phyloP scores from a whole-genome alignment of 23 tunicate genomes.

The Trididemnum clinides region DNA sequence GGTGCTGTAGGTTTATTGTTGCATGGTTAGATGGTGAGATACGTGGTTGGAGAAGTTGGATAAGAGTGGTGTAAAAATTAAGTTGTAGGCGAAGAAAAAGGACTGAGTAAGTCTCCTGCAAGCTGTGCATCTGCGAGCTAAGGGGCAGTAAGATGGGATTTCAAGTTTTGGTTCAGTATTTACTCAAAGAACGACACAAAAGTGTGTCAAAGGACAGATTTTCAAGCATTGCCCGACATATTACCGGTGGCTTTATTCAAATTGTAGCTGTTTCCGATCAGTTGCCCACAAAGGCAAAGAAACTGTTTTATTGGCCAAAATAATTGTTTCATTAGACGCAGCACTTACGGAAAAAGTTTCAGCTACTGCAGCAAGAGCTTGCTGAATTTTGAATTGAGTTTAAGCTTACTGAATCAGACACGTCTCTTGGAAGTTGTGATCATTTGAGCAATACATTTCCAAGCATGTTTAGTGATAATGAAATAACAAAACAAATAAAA shows the following conservation, averaged over 20 bases:
- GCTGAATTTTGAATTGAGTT: too few species aligned
- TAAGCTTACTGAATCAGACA: background rate
- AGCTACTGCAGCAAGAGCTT: background rate
- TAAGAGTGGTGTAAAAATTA: background rate
- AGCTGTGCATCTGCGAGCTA: background rate
- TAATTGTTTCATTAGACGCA: background rate
- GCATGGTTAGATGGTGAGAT: background rate
- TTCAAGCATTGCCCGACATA: background rate
- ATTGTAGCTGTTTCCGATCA: background rate
- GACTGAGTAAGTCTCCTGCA: background rate
- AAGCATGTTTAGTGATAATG: background rate
- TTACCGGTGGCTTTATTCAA: background rate
- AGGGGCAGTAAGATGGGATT: background rate
- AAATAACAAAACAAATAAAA: background rate
- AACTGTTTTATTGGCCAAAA: too few species aligned
- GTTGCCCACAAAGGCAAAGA: background rate
- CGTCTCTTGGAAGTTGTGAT: background rate
- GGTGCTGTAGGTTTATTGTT: background rate
- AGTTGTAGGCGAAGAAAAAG: background rate
- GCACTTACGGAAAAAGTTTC: background rate
- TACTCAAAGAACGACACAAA: background rate
- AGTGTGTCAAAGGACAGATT: background rate
- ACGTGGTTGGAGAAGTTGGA: background rate
- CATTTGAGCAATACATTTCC: background rate
- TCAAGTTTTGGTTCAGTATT: background rate